phyloP scores from a whole-genome alignment of 2,113 vertebrate species.

The Anthoscopus minutus region DNA sequence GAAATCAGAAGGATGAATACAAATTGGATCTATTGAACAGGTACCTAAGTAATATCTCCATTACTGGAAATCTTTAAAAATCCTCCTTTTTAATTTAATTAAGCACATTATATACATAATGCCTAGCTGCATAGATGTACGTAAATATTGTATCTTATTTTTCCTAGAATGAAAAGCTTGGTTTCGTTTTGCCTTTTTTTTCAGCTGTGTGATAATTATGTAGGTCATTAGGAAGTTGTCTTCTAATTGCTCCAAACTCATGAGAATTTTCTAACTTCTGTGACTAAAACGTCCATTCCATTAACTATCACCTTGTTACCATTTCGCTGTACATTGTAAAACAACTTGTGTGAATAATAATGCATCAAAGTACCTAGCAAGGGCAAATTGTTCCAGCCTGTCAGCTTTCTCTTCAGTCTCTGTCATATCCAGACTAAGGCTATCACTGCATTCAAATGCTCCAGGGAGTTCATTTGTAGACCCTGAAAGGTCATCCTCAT shows the following conservation, averaged over 20 bases:
- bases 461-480: slow-evolving; percentile 81
- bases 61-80: background rate
- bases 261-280: background rate
- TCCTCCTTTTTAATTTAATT: background rate
- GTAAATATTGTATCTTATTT: background rate
- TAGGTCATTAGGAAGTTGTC: background rate
- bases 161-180: background rate
- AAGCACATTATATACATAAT: background rate
- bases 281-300: background rate
- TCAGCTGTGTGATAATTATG: background rate
- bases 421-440: slow-evolving; percentile 77
- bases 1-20: background rate
- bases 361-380: slow-evolving; percentile 76
- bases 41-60: background rate
- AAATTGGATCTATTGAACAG: background rate
- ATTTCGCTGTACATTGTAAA: background rate
- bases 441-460: slow-evolving; percentile 79
- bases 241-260: background rate
- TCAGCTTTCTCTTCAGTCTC: slow-evolving; percentile 76
- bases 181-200: background rate
- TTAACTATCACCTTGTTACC: background rate
- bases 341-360: background rate
- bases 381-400: slow-evolving; percentile 75
- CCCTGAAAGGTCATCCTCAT: slow-evolving; percentile 81
- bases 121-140: background rate